phyloP scores from a whole-genome alignment of 2,888 invertebrate species.

The Escarpia spicata region DNA sequence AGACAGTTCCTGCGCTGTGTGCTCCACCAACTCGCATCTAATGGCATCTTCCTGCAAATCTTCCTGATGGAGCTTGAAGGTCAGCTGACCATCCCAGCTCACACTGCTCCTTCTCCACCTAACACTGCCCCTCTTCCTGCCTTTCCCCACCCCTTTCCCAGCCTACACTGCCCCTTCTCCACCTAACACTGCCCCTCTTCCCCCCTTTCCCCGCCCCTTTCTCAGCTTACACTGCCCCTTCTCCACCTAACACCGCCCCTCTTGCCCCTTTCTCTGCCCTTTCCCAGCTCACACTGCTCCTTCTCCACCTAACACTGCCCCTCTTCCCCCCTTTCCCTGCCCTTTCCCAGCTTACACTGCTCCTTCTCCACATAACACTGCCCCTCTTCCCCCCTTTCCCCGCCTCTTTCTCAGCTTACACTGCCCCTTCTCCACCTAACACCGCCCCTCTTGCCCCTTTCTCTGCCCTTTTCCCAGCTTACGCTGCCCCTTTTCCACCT shows the following conservation, averaged over 20 bases:
- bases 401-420: not conserved
- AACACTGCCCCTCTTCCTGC: not conserved
- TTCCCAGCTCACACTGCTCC: not conserved
- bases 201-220: not conserved
- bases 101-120: no score
- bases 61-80: slow-evolving; percentile 90
- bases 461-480: not conserved
- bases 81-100: slow-evolving; percentile 59
- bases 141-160: not conserved
- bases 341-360: not conserved
- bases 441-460: not conserved
- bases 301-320: no score
- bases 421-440: not conserved
- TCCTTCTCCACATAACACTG: not conserved
- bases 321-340: not conserved
- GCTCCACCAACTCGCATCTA: slow-evolving; percentile 94
- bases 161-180: not conserved
- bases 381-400: not conserved
- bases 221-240: not conserved
- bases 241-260: no score
- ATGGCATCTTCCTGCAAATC: slow-evolving; percentile 95
- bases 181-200: not conserved
- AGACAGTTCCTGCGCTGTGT: slow-evolving; percentile 96
- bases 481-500: not conserved
- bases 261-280: not conserved